Conservation (phyloP, 2,888 invertebrate species). For the Cheilosia grossa region DNA sequence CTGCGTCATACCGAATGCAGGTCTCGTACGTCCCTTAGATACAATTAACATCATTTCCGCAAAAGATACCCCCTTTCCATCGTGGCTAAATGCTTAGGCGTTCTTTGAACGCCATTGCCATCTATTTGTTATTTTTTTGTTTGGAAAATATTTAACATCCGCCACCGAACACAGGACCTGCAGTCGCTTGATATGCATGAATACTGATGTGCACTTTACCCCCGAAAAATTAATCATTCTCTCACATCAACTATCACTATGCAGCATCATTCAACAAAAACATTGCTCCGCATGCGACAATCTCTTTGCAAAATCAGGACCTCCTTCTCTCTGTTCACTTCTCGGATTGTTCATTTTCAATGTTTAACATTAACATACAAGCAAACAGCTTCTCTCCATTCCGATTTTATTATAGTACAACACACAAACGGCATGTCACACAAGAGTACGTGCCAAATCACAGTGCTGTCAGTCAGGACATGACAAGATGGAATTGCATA, state of each 20-base stretch:
- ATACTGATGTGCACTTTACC: conserved; percentile 44
- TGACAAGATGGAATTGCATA: conserved; percentile 60
- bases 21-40: too few species aligned
- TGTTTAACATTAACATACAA: conserved; percentile 65
- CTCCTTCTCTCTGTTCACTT: conserved; percentile 32
- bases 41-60: too few species aligned
- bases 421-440: conserved; percentile 57
- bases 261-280: conserved; percentile 22
- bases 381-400: conserved; percentile 40
- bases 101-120: background rate
- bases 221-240: conserved; percentile 56
- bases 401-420: conserved; percentile 32
- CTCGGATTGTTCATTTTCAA: conserved; percentile 69
- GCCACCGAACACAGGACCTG: background rate
- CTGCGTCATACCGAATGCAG: too few species aligned
- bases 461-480: conserved; percentile 58
- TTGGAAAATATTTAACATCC: conserved; percentile 9
- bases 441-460: conserved; percentile 67
- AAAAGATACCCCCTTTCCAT: too few species aligned
- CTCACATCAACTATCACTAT: conserved; percentile 42
- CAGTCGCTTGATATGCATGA: conserved; percentile 7
- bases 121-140: background rate
- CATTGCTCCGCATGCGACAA: conserved; percentile 40
- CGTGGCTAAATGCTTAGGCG: background rate
- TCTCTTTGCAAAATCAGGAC: conserved; percentile 33